Conservation (phyloP, 2,113 vertebrate genomes). For the Hoplias malabaricus region DNA sequence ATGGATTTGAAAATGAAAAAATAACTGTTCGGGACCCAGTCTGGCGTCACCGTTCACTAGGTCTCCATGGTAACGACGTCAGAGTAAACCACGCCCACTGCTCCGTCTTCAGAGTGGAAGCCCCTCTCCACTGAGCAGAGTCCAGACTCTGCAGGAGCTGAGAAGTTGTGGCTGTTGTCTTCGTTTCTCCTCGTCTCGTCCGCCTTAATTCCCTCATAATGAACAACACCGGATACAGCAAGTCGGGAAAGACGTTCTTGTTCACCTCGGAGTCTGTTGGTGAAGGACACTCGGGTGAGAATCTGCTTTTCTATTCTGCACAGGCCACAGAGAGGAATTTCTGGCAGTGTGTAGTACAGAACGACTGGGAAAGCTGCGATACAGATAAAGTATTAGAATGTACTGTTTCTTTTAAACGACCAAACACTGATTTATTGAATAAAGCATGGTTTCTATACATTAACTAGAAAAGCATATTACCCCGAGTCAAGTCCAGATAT, state of each 20-base stretch:
- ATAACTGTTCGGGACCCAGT: too few relatives aligned
- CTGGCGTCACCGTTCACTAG: background rate
- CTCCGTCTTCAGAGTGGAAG: background rate
- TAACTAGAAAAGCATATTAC: too few relatives aligned
- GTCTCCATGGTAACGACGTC: background rate
- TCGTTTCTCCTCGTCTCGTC: background rate
- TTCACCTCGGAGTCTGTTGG: constrained; percentile 77
- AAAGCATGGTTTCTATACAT: too few relatives aligned
- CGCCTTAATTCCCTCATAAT: constrained; percentile 46
- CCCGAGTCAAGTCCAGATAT: too few relatives aligned
- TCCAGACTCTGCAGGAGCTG: rapidly evolving
- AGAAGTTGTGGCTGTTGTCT: background rate
- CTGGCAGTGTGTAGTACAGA: too few relatives aligned
- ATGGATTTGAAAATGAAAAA: too few relatives aligned
- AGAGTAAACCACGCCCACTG: background rate
- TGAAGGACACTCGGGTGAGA: constrained; percentile 72
- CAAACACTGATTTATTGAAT: too few relatives aligned
- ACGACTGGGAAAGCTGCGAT: too few relatives aligned
- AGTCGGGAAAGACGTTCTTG: constrained; percentile 69
- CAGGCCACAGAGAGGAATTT: background rate
- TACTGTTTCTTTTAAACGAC: too few relatives aligned
- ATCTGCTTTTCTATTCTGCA: background rate
- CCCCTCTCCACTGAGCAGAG: too few relatives aligned
- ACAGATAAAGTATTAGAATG: too few relatives aligned
- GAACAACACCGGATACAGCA: constrained; percentile 53